Evolutionary conservation across 2,113 vertebrate genomes (phyloP).

Genomic region (Pygoscelis antarcticus): DNA sequence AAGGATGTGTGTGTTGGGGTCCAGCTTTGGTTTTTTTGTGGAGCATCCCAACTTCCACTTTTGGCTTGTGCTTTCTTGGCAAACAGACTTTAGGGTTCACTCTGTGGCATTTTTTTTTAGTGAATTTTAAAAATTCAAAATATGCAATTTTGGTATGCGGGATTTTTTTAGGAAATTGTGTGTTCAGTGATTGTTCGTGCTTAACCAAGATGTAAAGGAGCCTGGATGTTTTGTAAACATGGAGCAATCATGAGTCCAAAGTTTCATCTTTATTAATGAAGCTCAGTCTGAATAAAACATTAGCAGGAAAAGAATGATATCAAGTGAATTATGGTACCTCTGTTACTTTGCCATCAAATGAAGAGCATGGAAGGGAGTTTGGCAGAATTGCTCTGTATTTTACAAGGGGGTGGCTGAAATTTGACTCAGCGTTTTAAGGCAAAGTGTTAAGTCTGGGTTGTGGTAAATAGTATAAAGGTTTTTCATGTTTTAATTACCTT

Average conservation of each 20-base stretch:
- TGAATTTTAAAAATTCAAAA: slow-evolving; percentile 65
- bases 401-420: background rate
- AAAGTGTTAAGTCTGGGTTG: background rate
- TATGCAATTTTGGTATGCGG: slow-evolving; percentile 32
- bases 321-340: slow-evolving; percentile 17
- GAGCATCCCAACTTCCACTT: background rate
- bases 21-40: background rate
- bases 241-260: slow-evolving; percentile 68
- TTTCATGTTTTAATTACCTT: background rate
- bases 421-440: background rate
- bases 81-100: slow-evolving; percentile 52
- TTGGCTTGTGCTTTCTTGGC: slow-evolving; percentile 55
- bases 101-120: slow-evolving; percentile 43
- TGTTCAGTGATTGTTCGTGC: slow-evolving; percentile 27
- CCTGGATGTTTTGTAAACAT: slow-evolving; percentile 70
- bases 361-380: background rate
- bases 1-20: background rate
- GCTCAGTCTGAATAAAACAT: slow-evolving; percentile 56
- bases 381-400: background rate
- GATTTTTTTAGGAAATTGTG: slow-evolving; percentile 46
- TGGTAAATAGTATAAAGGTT: background rate
- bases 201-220: slow-evolving; percentile 53
- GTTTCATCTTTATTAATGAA: slow-evolving; percentile 68
- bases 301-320: slow-evolving; percentile 52
- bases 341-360: slow-evolving; percentile 16